Evolutionary conservation across 2,888 invertebrate species (phyloP), one percentile per base, ranked within the genome.

Genomic region (Megamerina dolium): DNA sequence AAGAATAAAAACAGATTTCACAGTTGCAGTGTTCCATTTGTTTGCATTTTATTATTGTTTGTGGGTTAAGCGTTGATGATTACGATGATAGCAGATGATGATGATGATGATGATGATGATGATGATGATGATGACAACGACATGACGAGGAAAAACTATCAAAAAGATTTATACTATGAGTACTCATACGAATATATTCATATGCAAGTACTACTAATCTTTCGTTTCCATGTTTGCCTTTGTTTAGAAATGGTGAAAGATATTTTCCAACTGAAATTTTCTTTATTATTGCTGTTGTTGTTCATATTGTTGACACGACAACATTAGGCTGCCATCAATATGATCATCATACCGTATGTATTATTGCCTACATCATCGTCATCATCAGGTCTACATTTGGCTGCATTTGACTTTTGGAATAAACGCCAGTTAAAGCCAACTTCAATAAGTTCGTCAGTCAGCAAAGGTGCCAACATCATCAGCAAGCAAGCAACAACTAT

Each of bases 241-340:
- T n/a, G 35, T 37, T 33, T 44, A 31, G 17, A 39, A 38, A 23
- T 42, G 48, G 49, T 49, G 41, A 41, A 46, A 49, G 43, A 49
- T 41, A 43, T 43, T 41, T 41, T 46, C 46, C 37, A 49, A 44
- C 43, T 46, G 43, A 41, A 37, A 41, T 42, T 37, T 30, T 37
- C 37, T 27, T 27, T 45, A 13, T 21, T 29, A 17, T 16, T 44
- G 43, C 14, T 23, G 33, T 33, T 33, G 6, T 10, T 17, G 16
- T 17, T 16, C 6, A 8, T 13, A 8, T 17, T 16, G 33, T 14
- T 17, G 17, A 4, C n/a, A n/a, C n/a, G n/a, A n/a, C n/a, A n/a
- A n/a, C n/a, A n/a, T n/a, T n/a, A n/a, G n/a, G n/a, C n/a, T n/a
- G n/a, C n/a, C n/a, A n/a, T n/a, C n/a, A n/a, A n/a, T n/a, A n/a